These are phyloP conservation scores for Napeogenes sylphis DNA, from an alignment of 2,888 invertebrate genomes.

Conservation along the genomic window DNA sequence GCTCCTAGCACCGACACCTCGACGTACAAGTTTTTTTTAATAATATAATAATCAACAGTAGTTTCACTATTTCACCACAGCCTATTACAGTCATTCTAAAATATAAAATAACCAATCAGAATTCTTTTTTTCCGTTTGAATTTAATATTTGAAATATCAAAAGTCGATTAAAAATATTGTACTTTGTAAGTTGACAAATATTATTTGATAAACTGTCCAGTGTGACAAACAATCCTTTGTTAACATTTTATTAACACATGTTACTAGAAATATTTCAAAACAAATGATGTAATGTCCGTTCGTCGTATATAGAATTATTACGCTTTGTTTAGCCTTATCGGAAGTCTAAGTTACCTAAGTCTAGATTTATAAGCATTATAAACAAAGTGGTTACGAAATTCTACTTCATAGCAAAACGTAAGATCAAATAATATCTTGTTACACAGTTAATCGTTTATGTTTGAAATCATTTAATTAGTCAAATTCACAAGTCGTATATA, in stretches of 20 bases:
- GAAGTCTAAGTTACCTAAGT: constrained; percentile 68
- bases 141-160: too few relatives aligned
- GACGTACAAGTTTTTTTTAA: background rate
- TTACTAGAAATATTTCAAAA: background rate
- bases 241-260: constrained; percentile 7
- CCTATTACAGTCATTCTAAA: too few relatives aligned
- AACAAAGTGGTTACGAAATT: constrained; percentile 53
- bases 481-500: constrained; percentile 8
- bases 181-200: too few relatives aligned
- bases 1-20: constrained; percentile 29
- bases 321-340: constrained; percentile 47
- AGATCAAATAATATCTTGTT: background rate
- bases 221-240: background rate
- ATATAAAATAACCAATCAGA: too few relatives aligned
- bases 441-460: background rate
- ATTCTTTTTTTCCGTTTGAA: too few relatives aligned
- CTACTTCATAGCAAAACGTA: background rate
- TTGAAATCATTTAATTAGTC: background rate
- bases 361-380: constrained; percentile 49
- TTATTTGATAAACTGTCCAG: background rate
- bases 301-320: constrained; percentile 14
- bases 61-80: background rate
- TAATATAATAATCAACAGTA: background rate
- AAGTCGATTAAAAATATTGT: too few relatives aligned
- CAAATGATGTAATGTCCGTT: constrained; percentile 5